Evolutionary conservation across 2,797 vertebrate species (phyloP), one percentile per base, ranked within the genome.

Genomic region (Notoglanidium macrostoma): DNA sequence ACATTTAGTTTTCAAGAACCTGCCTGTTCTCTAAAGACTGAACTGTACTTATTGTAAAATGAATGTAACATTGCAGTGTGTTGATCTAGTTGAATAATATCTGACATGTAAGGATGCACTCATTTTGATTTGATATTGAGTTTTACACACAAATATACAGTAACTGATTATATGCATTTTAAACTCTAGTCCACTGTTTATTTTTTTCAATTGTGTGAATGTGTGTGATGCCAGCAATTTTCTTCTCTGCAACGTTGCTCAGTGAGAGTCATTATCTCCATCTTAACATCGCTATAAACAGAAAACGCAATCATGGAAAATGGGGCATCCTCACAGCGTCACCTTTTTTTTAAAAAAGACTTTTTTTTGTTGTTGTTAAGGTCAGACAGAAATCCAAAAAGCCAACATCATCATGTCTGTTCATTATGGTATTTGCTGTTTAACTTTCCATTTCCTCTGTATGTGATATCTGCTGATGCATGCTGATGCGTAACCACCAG

Each of bases 381-480:
- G 12, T 7, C 35, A 44, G 59, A 70, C 46, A 49, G 19, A 78
- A 65, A 83, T 17, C 5, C 73, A 51, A 12, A 74, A 49, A 70
- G 35, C 26, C 8, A 78, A 21, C 35, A 19, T 46, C 61, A 49
- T 15, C 23, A 46, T 29, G 23, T 63, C 59, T 63, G 59, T n/a
- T 63, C 0, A 46, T 63, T 81, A 14, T 49, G 59, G 14, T n/a
- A 46, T n/a, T 57, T 44, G 59, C 12, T n/a, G n/a, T n/a, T 57
- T 44, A 63, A 44, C 26, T 17, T 44, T 63, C 11, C 2, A 29
- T 57, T 78, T 78, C 3, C 54, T 57, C 19, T 91, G 84, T 90
- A 35, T 91, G 51, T 88, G 80, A 51, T 23, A 35, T 35, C 63
- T 70, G 46, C 12, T 70, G 19, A 85, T 91, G 78, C 89, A 88